Evolutionary conservation across 2,797 vertebrate species (phyloP), one percentile per base, ranked within the genome.

Genomic region (Staurois parvus): DNA sequence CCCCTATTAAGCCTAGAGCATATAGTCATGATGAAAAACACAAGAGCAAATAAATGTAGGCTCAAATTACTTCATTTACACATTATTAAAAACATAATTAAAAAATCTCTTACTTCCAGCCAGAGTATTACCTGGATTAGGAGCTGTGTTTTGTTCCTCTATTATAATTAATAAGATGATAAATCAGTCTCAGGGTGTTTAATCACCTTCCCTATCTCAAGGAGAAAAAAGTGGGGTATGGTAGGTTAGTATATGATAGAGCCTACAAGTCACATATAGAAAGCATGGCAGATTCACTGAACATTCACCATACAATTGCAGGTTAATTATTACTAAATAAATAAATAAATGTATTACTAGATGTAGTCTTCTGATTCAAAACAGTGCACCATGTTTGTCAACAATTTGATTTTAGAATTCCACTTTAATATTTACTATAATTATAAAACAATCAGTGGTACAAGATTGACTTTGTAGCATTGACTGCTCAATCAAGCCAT

Each of bases 1-100:
- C 28, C 52, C 4, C 56, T 19, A n/a, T 76, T 56, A 24, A 76
- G 11, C 52, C 30, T 34, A 9, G 28, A n/a, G 30, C 75, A 37
- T 37, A 21, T 24, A 30, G 30, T 52, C 42, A 29, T 5, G 52
- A 77, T 77, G 59, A 66, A 66, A n/a, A 15, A 28, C 21, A 59
- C 52, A 24, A 6, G 52, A 59, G 52, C 19, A 59, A 59, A n/a
- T 59, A 7, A 34, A 40, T 10, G 21, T 26, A n/a, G 29, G 52
- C 59, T 77, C n/a, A 37, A 66, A 77, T 77, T 42, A 76, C 30
- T 37, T 76, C n/a, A 77, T 62, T 64, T 77, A 34, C 32, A 40
- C 5, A n/a, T 77, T 77, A 66, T 77, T 77, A 77, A 34, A 34
- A 77, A 66, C 56, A n/a, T 42, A 64, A 77, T 77, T 64, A 77